A percentile compares a stretch with the other conserved stretches of the same genome.
These are phyloP conservation scores for Piscicola geometra DNA, from an alignment of 2,888 invertebrate genomes.

Conservation along the genomic window DNA sequence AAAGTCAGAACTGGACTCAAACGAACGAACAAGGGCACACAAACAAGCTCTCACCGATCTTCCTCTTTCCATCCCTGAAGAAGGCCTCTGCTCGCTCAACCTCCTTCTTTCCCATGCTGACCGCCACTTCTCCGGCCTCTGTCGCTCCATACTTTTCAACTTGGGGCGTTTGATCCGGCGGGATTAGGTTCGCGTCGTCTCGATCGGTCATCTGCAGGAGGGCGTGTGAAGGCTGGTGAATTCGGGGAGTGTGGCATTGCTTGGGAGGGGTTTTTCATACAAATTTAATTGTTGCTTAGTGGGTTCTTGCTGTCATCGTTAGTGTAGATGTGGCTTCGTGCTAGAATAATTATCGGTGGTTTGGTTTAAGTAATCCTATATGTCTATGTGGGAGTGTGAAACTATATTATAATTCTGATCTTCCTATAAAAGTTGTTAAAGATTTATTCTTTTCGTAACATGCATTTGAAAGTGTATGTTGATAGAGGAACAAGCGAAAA, in stretches of 20 bases:
- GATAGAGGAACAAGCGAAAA: no score
- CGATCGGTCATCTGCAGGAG: constrained; percentile 17
- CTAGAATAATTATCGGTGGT: neutral
- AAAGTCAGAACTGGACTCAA: neutral
- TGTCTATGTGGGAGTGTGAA: neutral
- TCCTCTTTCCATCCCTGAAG: constrained; percentile 50
- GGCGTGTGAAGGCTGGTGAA: no score
- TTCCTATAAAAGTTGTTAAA: neutral
- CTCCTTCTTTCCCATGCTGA: neutral
- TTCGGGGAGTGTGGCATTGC: neutral
- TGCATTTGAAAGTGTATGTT: no score
- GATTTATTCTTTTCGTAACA: no score
- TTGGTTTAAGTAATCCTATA: neutral
- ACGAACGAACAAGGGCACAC: neutral
- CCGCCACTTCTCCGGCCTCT: neutral
- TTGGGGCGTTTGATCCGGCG: neutral
- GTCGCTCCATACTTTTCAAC: constrained; percentile 23
- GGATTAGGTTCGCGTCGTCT: constrained; percentile 23
- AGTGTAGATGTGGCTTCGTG: neutral
- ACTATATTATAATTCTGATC: neutral
- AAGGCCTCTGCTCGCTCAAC: constrained; percentile 39
- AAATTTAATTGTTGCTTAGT: neutral
- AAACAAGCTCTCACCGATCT: constrained; percentile 47
- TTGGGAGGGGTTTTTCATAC: neutral
- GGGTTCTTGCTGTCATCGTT: neutral